These are phyloP conservation scores for Discoglossus pictus DNA, from an alignment of 2,797 vertebrate genomes.

Conservation along the genomic window DNA sequence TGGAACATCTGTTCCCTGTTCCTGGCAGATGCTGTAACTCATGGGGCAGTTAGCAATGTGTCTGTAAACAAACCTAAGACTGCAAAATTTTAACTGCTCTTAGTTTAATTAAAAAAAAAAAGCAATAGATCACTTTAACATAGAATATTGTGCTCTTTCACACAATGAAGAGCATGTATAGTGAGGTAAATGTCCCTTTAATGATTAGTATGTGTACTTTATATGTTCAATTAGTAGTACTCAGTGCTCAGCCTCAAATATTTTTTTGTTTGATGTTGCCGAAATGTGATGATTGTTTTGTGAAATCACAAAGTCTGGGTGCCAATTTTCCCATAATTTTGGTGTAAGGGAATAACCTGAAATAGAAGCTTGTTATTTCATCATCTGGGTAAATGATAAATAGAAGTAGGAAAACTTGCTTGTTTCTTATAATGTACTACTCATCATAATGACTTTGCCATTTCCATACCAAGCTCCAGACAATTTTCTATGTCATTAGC, in stretches of 20 bases:
- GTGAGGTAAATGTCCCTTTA: too few species aligned
- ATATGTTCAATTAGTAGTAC: neutral
- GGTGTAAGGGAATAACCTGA: neutral
- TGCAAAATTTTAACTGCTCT: too few species aligned
- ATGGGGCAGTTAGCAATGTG: too few species aligned
- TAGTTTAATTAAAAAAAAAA: too few species aligned
- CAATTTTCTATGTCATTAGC: slow-evolving; percentile 5
- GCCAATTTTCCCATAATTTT: neutral
- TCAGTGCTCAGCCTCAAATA: slow-evolving; percentile 4
- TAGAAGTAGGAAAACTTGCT: neutral
- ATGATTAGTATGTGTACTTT: too few species aligned
- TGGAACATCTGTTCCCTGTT: too few species aligned
- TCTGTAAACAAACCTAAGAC: too few species aligned
- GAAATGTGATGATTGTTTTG: neutral
- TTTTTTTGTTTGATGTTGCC: neutral
- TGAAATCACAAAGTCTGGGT: neutral
- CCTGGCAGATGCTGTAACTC: too few species aligned
- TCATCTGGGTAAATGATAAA: neutral
- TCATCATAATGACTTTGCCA: neutral
- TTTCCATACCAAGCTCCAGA: neutral
- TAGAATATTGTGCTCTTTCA: too few species aligned
- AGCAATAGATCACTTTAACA: too few species aligned
- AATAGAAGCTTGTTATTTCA: slow-evolving; percentile 10
- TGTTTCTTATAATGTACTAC: slow-evolving; percentile 17
- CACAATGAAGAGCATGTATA: too few species aligned